These are phyloP conservation scores for Brachyistius frenatus DNA, from an alignment of 2,113 vertebrate species.

Conservation along the genomic window DNA sequence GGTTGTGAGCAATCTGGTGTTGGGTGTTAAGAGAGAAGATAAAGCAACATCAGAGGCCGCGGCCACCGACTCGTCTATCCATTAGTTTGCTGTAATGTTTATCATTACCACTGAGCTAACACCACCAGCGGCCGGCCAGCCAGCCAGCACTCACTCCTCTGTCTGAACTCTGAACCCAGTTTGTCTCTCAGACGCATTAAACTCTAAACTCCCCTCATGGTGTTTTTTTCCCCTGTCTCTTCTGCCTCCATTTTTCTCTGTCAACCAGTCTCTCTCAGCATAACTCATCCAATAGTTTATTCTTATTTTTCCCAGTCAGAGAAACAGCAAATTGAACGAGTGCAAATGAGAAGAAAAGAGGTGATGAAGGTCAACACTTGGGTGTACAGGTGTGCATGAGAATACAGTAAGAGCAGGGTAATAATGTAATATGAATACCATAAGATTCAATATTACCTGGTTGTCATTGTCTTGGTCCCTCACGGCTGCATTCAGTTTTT, in stretches of 20 bases:
- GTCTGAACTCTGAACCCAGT: slow-evolving; percentile 50
- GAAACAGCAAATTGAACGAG: not conserved
- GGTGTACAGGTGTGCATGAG: not conserved
- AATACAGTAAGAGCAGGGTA: not conserved
- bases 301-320: slow-evolving; percentile 3
- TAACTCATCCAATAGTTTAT: not conserved
- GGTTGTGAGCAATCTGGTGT: slow-evolving; percentile 61
- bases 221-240: slow-evolving; percentile 16
- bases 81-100: slow-evolving; percentile 68
- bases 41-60: slow-evolving; percentile 56
- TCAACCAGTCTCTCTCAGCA: not conserved
- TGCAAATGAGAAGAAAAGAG: slow-evolving; percentile 3
- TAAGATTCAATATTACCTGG: not conserved
- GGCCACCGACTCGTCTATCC: slow-evolving; percentile 20
- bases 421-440: not conserved
- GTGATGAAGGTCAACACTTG: slow-evolving; percentile 18
- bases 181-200: slow-evolving; percentile 30
- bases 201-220: not conserved
- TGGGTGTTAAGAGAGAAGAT: slow-evolving; percentile 65
- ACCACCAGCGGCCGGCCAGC: not conserved
- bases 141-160: slow-evolving; percentile 11
- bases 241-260: not conserved
- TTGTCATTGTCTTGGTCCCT: too few relatives aligned
- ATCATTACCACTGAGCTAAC: slow-evolving; percentile 53
- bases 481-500: too few relatives aligned